phyloP scores from a whole-genome alignment of 2,113 vertebrate species.

The Mixornis gularis region DNA sequence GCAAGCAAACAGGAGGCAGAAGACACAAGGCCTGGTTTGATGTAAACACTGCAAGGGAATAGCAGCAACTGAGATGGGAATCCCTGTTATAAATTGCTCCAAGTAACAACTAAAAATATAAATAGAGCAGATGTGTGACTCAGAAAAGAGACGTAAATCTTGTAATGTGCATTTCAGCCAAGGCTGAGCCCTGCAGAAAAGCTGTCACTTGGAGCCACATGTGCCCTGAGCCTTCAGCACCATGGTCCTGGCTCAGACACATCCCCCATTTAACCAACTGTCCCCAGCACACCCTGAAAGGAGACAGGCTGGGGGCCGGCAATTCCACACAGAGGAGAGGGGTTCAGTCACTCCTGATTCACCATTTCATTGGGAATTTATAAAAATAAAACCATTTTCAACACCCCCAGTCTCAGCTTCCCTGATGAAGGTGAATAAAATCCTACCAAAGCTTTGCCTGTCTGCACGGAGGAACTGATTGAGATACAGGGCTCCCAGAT shows the following conservation, averaged over 20 bases:
- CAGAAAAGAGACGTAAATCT: background rate
- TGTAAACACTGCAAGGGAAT: background rate
- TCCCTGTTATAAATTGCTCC: background rate
- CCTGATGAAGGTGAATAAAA: background rate
- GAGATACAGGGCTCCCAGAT: background rate
- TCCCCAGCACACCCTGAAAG: background rate
- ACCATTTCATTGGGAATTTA: background rate
- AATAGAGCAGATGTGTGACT: background rate
- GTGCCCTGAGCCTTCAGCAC: background rate
- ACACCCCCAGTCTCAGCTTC: background rate
- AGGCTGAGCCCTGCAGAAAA: background rate
- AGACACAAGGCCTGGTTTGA: background rate
- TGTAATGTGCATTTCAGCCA: background rate
- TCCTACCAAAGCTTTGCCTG: background rate
- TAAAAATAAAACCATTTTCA: background rate
- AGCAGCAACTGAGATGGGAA: slow-evolving; percentile 3
- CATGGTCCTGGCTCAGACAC: accelerated
- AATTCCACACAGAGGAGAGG: background rate
- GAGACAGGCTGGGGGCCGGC: accelerated
- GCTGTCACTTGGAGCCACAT: background rate
- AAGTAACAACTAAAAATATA: background rate
- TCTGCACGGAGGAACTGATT: background rate
- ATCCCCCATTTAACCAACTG: accelerated
- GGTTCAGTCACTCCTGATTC: background rate
- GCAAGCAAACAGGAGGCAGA: background rate